Evolutionary conservation across 2,888 invertebrate species (phyloP), one percentile per base, ranked within the genome.

Genomic region (Euzophera pinguis): DNA sequence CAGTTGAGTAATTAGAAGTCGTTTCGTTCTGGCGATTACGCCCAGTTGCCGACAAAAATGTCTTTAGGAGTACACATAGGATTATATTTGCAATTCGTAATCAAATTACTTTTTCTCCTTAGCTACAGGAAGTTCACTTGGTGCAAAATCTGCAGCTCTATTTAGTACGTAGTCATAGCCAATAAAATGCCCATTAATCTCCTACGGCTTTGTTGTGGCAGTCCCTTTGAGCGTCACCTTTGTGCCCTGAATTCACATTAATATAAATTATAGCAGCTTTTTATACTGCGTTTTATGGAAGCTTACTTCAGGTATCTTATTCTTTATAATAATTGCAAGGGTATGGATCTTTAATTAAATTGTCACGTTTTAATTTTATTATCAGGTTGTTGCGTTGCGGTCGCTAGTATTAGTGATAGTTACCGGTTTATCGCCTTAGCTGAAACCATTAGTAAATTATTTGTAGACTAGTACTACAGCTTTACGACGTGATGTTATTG

Each of bases 1-100:
- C 50, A 50, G 42, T 41, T 4, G 35, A 43, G 50, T 50, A 50
- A 50, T 50, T 50, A 50, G 50, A 50, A 10, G 32, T 16, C 43
- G 50, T 43, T 41, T 32, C 35, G 43, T 43, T 34, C 41, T 32
- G 35, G 17, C 37, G 17, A 42, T 41, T 41, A 50, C 17, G 50
- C 42, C 43, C 35, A 17, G 42, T 42, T 50, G 42, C 34, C 7
- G 17, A 43, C 50, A 43, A 32, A 29, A 22, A 2, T 22, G 2
- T 2, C 22, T 22, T 22, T 22, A 22, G 3, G 22, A 22, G 22
- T 22, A 22, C n/a, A n/a, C n/a, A 22, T 22, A 5, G 5, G 5
- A 22, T 22, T 22, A 22, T n/a, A n/a, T n/a, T n/a, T n/a, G n/a
- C 22, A 22, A 22, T 22, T 22, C 22, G 22, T 22, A 22, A 22